Base-by-base conservation (phyloP, 2,113 vertebrate species). In the Pteropus alecto region DNA sequence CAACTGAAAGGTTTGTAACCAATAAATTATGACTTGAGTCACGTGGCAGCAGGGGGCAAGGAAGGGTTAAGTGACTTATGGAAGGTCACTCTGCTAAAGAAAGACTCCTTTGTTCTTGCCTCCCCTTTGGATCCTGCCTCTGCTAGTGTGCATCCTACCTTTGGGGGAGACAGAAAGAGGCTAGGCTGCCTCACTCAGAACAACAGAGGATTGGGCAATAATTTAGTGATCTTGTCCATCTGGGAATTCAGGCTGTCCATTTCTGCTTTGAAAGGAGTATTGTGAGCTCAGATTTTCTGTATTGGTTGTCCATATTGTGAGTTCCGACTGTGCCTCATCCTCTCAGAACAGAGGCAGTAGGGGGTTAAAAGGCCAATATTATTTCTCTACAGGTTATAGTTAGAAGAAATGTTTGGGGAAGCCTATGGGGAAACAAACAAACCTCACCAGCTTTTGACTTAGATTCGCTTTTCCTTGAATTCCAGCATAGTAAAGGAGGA, bases 51-150 rank as follows among this genome's bases (percentile, higher is more conserved):
- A 93, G 96, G 94, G 95, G 91, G 48, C 97, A 83, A 30, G 67
- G 76, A 96, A 97, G 97, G 93, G 97, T 96, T 96, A 98, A 96
- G 93, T 96, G 97, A 97, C 94, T 97, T 94, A 85, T 79, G 82
- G 94, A 97, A 96, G 97, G 96, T 96, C 96, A 97, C 43, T 84
- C 35, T 61, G 88, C 77, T 67, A 71, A 88, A 97, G 95, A 98
- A 98, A 97, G 96, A 56, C 65, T 82, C 88, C 92, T 96, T 97
- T 97, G 91, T 97, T 93, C 73, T 46, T 41, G 21, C 68, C 30
- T 74, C 78, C 54, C 35, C 82, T 91, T 86, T 85, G 21, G 48
- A 92, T 94, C 60, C 38, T 87, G 79, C 70, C 71, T 96, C 63
- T 46, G 35, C 87, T 90, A 84, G 79, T 35, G 43, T 41, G 2